Percentiles rank a stretch among this genome's conserved stretches.
These are phyloP conservation scores for Rhizomys pruinosus DNA, from an alignment of 2,113 vertebrate species.

Conservation along the genomic window DNA sequence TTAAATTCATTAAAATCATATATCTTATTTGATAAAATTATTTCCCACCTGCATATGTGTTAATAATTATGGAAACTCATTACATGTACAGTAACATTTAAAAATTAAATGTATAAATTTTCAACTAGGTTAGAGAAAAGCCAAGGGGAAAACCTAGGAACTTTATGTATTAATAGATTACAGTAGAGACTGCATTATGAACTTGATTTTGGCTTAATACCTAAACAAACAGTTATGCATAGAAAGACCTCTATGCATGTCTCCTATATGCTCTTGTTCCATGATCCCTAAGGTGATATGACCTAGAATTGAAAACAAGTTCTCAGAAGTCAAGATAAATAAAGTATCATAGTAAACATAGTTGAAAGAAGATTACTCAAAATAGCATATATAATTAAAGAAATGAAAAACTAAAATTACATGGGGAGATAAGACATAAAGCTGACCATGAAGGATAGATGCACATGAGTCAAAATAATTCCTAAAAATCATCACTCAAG, in stretches of 20 bases:
- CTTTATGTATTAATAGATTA: neutral
- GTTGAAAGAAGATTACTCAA: neutral
- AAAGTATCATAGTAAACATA: neutral
- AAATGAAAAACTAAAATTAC: neutral
- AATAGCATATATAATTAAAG: neutral
- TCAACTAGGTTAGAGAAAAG: neutral
- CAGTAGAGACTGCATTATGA: neutral
- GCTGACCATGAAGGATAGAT: neutral
- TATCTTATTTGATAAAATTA: neutral
- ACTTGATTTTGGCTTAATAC: neutral
- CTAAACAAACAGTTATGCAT: neutral
- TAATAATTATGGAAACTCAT: neutral
- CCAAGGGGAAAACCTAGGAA: neutral
- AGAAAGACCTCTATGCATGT: neutral
- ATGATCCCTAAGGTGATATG: rapidly evolving
- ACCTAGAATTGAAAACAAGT: neutral
- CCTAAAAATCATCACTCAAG: neutral
- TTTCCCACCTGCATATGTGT: neutral
- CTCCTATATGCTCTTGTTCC: neutral
- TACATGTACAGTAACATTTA: neutral
- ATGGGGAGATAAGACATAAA: neutral
- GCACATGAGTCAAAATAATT: neutral
- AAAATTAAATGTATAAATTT: neutral
- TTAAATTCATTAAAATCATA: slow-evolving; percentile 27
- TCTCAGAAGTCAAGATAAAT: neutral